Evolutionary conservation across 2,113 vertebrate genomes (phyloP).

Genomic region (Dasypus novemcinctus): DNA sequence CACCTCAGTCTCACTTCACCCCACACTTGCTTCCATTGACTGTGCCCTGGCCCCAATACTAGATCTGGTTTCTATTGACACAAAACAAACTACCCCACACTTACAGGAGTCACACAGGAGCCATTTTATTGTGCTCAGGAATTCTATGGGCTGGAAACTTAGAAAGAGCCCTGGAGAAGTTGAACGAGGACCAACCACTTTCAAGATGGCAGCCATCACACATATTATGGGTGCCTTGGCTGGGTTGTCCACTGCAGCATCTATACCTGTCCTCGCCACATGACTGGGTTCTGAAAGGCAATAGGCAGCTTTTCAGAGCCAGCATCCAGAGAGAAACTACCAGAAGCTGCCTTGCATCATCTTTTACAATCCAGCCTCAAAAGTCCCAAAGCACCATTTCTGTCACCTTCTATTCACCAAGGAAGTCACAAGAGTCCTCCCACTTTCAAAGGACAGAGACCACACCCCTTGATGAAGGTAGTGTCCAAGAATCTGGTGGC

Average conservation of each 20-base stretch:
- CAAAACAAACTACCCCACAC: fast-evolving
- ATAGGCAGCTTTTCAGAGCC: fast-evolving
- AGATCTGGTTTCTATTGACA: fast-evolving
- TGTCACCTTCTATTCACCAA: fast-evolving
- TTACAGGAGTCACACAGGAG: neutral
- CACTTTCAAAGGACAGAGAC: neutral
- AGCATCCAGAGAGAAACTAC: neutral
- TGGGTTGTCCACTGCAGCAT: fast-evolving
- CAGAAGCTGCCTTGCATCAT: neutral
- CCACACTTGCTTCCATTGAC: fast-evolving
- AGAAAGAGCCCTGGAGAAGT: neutral
- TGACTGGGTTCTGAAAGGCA: neutral
- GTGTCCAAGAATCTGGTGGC: fast-evolving
- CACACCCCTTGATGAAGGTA: neutral
- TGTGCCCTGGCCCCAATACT: fast-evolving
- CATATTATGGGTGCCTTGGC: neutral
- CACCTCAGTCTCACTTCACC: neutral
- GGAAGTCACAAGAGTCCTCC: neutral
- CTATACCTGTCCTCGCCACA: neutral
- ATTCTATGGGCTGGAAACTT: no score
- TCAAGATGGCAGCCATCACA: fast-evolving
- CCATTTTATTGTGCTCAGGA: no score
- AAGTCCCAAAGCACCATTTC: neutral
- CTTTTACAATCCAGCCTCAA: fast-evolving
- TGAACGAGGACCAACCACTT: fast-evolving